Base-by-base conservation (phyloP, 2,113 vertebrate species). In the Varanus komodoensis region DNA sequence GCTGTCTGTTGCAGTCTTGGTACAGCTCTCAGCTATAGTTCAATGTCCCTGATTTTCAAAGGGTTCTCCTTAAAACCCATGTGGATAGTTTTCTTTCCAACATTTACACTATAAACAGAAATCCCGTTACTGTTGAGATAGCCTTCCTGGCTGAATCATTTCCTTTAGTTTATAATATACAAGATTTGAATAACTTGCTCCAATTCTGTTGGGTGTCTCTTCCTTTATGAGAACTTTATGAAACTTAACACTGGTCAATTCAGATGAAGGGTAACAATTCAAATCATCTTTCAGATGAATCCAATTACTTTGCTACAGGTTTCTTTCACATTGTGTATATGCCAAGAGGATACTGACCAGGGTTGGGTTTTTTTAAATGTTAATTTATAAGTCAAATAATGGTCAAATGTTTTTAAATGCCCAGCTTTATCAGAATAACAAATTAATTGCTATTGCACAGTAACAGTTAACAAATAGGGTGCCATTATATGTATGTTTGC, bases 1-100 rank as follows among this genome's bases (percentile, higher is more conserved):
- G 79, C 77, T 89, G 84, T 71, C 87, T 86, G 8, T 83, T 57
- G 86, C 50, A 84, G 19, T 77, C 14, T 61, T 71, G 6, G 79
- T 74, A 88, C 61, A 64, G 21, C 12, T 15, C 57, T 12, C 12
- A 19, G 17, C 61, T 64, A 64, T 50, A 68, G 34, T 29, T 80
- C 12, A 19, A 34, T 89, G 12, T 19, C 21, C 54, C 25, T 54
- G n/a, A 67, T 89, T 85, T 77, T 85, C 52, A 19, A 68, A 73
- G 71, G 8, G 25, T 48, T 5, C 48, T 8, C 71, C 17, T 68
- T 87, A 32, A 83, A 67, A 68, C 12, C 23, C 4, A 67, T 23
- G 44, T 61, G n/a, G 12, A 84, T 84, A 48, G 25, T 25, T 69
- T 8, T n/a, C 4, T 50, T 68, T 78, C 34, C 6, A 79, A 61